Conservation (phyloP, 2,797 vertebrate genomes). For the Octomys mimax region DNA sequence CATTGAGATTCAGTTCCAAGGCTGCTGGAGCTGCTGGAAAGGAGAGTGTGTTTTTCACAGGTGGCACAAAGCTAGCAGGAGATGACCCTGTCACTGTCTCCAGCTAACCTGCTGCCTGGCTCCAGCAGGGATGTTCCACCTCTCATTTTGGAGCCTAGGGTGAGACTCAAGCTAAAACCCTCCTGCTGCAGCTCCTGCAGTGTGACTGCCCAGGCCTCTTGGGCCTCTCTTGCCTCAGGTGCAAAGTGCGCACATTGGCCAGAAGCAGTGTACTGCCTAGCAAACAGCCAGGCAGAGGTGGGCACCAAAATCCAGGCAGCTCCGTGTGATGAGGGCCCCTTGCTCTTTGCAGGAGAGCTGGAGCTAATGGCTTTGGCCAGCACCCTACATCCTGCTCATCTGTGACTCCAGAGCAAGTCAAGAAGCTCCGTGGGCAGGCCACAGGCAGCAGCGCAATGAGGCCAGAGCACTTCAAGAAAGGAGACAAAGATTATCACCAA, state of each 20-base stretch:
- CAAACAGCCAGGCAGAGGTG: neutral
- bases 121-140: accelerated
- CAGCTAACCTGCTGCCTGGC: too few species aligned
- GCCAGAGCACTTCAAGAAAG: neutral
- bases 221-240: neutral
- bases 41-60: neutral
- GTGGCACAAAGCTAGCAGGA: neutral
- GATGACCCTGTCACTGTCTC: neutral
- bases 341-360: neutral
- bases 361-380: neutral
- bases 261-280: too few species aligned
- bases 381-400: neutral
- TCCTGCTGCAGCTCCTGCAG: neutral
- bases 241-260: accelerated
- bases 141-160: neutral
- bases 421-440: neutral
- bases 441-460: accelerated
- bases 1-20: neutral
- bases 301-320: neutral
- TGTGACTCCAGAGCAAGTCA: neutral
- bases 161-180: neutral
- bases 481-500: neutral
- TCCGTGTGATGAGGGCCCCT: neutral
- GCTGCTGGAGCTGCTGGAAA: neutral
- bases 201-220: neutral